These are phyloP conservation scores for Daktulosphaira vitifoliae DNA, from an alignment of 1,140 invertebrate species.

Conservation along the genomic window DNA sequence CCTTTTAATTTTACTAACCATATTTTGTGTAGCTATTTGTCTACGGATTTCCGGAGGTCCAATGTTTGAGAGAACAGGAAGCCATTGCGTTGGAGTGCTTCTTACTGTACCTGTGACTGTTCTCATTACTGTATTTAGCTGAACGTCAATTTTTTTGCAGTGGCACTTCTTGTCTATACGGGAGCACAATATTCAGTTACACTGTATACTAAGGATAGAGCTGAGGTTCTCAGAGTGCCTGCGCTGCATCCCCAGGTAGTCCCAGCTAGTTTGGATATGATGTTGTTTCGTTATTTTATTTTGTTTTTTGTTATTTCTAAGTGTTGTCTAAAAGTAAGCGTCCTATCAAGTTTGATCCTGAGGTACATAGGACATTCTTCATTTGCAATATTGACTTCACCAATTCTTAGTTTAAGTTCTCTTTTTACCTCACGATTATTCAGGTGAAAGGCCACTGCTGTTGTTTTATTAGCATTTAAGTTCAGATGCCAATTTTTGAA, in stretches of 20 bases:
- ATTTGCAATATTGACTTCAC: background rate
- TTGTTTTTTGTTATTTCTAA: background rate
- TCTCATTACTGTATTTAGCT: background rate
- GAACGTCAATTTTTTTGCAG: background rate
- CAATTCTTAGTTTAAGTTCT: conserved; percentile 15
- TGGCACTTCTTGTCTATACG: background rate
- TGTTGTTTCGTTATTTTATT: conserved; percentile 27
- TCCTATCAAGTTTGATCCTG: conserved; percentile 16
- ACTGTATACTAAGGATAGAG: conserved; percentile 30
- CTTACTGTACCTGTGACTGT: background rate
- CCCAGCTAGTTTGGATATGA: conserved; percentile 8
- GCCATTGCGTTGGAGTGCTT: background rate
- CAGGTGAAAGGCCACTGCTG: conserved; percentile 5
- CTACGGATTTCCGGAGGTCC: background rate
- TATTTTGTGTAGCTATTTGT: background rate
- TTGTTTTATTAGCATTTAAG: conserved; percentile 12
- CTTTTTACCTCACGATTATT: conserved; percentile 3
- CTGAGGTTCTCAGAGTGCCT: too few species aligned
- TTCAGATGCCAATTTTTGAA: conserved; percentile 29
- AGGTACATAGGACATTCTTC: conserved; percentile 3
- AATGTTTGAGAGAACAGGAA: background rate
- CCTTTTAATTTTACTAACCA: background rate
- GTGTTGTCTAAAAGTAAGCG: too few species aligned
- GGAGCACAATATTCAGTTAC: conserved; percentile 31
- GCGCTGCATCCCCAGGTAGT: conserved; percentile 3